Conservation (phyloP, 1,140 invertebrate genomes). For the Drosophila trapezifrons region DNA sequence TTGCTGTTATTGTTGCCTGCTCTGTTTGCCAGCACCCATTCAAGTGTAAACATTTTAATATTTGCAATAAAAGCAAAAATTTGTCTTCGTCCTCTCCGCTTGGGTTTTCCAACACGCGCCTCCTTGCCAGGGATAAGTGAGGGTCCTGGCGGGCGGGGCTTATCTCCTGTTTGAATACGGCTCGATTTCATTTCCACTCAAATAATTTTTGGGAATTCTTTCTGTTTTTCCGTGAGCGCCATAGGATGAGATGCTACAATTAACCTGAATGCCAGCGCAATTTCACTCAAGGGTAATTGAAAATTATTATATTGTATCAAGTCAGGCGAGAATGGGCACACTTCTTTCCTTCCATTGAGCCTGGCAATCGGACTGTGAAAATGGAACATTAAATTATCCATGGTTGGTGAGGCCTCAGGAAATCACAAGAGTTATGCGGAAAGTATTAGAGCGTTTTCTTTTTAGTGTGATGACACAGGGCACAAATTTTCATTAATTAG, state of each 20-base stretch:
- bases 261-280: constrained; percentile 57
- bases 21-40: constrained; percentile 51
- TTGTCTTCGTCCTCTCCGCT: constrained; percentile 24
- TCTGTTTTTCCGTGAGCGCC: constrained; percentile 3
- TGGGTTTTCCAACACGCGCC: constrained; percentile 23
- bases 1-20: constrained; percentile 49
- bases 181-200: constrained; percentile 70
- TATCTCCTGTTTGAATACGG: constrained; percentile 64
- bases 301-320: constrained; percentile 33
- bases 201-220: constrained; percentile 59
- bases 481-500: no score
- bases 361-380: constrained; percentile 29
- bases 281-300: constrained; percentile 45
- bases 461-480: no score
- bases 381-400: constrained; percentile 4
- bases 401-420: background rate
- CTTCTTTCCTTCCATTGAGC: constrained; percentile 20
- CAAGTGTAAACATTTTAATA: constrained; percentile 80
- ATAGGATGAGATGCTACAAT: constrained; percentile 52
- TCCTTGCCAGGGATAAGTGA: background rate
- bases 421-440: background rate
- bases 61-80: constrained; percentile 68
- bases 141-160: background rate
- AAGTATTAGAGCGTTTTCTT: background rate
- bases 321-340: constrained; percentile 6